phyloP scores from a whole-genome alignment of 2,888 invertebrate species.

The Metopia argyrocephala region DNA sequence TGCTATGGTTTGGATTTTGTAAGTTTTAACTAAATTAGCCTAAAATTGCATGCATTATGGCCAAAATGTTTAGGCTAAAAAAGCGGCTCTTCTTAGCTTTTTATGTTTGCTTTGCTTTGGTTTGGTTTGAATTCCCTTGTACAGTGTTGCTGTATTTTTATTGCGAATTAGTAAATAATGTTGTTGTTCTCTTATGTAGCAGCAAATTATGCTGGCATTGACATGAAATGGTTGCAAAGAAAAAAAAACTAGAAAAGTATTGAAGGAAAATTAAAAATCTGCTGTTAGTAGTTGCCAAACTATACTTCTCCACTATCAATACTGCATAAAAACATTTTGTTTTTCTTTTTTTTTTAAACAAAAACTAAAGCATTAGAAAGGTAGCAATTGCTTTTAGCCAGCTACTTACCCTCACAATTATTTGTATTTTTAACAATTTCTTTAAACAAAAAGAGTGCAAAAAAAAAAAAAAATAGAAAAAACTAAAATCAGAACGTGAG shows the following conservation, averaged over 20 bases:
- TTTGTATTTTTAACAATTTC: neutral
- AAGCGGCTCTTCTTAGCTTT: constrained; percentile 29
- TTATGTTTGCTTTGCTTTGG: neutral
- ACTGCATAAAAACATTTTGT: constrained; percentile 1
- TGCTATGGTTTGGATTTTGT: neutral
- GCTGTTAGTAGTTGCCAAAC: constrained; percentile 61
- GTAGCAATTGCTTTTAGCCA: constrained; percentile 70
- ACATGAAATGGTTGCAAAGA: constrained; percentile 60
- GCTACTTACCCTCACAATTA: constrained; percentile 64
- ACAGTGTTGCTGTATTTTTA: neutral
- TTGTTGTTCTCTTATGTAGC: constrained; percentile 64
- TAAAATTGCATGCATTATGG: constrained; percentile 65
- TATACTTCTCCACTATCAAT: constrained; percentile 26
- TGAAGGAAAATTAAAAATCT: constrained; percentile 34
- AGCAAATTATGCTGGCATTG: constrained; percentile 76
- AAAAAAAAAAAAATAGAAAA: constrained; percentile 52
- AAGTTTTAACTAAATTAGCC: constrained; percentile 72
- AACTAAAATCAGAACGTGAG: constrained; percentile 74
- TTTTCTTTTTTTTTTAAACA: neutral
- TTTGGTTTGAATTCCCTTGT: neutral
- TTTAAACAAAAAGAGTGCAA: neutral
- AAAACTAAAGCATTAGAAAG: constrained; percentile 73
- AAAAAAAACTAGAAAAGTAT: neutral
- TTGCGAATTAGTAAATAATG: constrained; percentile 61
- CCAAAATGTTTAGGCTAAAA: constrained; percentile 28